Conservation (phyloP, 1,140 invertebrate genomes). For the Nymphalis io region DNA sequence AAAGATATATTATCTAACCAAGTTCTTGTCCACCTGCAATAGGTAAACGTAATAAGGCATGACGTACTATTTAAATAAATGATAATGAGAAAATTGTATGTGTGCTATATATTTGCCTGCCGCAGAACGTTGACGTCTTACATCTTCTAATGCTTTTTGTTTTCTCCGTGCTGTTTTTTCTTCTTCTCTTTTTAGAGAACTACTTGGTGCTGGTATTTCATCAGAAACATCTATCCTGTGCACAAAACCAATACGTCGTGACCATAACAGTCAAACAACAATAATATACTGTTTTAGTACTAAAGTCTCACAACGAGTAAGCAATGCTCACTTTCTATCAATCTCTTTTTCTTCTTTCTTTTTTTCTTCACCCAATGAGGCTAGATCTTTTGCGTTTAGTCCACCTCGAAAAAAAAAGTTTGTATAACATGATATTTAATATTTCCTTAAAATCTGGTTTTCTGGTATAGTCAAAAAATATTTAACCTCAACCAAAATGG, state of each 20-base stretch:
- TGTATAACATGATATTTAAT: background rate
- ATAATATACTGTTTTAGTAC: background rate
- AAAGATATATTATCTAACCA: background rate
- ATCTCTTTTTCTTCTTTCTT: background rate
- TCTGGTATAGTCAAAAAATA: background rate
- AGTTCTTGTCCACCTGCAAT: background rate
- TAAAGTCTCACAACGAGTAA: background rate
- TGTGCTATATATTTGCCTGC: background rate
- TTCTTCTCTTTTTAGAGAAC: background rate
- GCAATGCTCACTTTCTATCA: background rate
- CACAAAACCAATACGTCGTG: too few species aligned
- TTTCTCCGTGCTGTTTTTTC: background rate
- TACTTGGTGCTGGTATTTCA: background rate
- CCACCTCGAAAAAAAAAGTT: slow-evolving; percentile 44
- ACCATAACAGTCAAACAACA: too few species aligned
- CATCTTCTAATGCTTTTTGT: background rate
- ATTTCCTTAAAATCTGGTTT: too few species aligned
- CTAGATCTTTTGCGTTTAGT: slow-evolving; percentile 48
- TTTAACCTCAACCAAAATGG: too few species aligned
- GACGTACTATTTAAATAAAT: too few species aligned
- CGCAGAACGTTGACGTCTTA: background rate
- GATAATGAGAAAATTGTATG: too few species aligned
- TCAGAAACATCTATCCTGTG: too few species aligned
- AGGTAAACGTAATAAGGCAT: too few species aligned
- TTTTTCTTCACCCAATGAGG: slow-evolving; percentile 30